Conservation (phyloP, 1,140 invertebrate species). For the Penaeus vannamei region DNA sequence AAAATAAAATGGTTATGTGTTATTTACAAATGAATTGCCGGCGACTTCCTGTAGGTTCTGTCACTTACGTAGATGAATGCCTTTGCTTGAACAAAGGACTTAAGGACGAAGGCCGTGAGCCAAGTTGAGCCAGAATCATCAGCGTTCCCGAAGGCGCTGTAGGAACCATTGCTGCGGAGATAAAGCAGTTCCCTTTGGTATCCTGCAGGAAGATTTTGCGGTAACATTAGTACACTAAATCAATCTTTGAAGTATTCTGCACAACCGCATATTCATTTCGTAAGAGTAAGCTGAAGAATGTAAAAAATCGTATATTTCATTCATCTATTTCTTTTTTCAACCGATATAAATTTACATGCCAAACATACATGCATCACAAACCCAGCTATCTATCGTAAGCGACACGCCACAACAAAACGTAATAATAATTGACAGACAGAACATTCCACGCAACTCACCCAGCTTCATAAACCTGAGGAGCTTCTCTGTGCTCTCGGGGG, state of each 20-base stretch:
- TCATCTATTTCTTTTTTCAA: not conserved
- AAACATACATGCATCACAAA: no score
- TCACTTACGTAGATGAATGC: conserved; percentile 76
- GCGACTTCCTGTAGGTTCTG: no score
- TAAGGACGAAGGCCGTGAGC: conserved; percentile 86
- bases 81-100: conserved; percentile 80
- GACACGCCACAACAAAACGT: no score
- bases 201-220: conserved; percentile 71
- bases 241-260: no score
- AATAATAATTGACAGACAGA: no score
- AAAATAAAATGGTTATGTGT: no score
- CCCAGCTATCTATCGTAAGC: no score
- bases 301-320: not conserved
- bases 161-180: conserved; percentile 82
- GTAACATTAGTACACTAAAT: no score
- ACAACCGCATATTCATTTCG: no score
- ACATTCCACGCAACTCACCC: conserved; percentile 83
- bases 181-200: conserved; percentile 83
- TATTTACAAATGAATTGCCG: no score
- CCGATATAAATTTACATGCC: not conserved
- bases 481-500: conserved; percentile 79
- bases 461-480: conserved; percentile 83
- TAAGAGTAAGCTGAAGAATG: no score
- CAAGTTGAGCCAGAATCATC: conserved; percentile 82
- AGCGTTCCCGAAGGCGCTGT: conserved; percentile 82